A percentile compares a stretch with the other conserved stretches of the same genome.
Evolutionary conservation across 1,140 invertebrate genomes (phyloP).

Genomic region (honey bee (Apis mellifera)): Amel_HAv3.1 CM009932.2:7595501-7596000

Average conservation of each 20-base stretch:
- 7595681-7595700: conserved; percentile 52
- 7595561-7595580: conserved; percentile 24
- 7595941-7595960: conserved; percentile 80
- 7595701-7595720: conserved; percentile 79
- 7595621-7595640: background rate
- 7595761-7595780: conserved; percentile 80
- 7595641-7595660: background rate
- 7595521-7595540: conserved; percentile 24
- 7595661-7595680: conserved; percentile 3
- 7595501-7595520: conserved; percentile 42
- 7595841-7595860: conserved; percentile 65
- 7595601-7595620: conserved; percentile 48
- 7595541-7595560: conserved; percentile 24
- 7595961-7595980: conserved; percentile 77
- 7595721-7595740: conserved; percentile 80
- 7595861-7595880: conserved; percentile 37
- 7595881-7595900: conserved; percentile 1
- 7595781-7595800: conserved; percentile 78
- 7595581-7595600: conserved; percentile 61
- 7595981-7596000: conserved; percentile 79
- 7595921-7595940: conserved; percentile 65
- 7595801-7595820: conserved; percentile 72
- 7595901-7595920: conserved; percentile 52
- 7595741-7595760: conserved; percentile 78
- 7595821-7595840: conserved; percentile 50